Conservation (phyloP, 2,888 invertebrate genomes). For the Cataglyphis albicans region DNA sequence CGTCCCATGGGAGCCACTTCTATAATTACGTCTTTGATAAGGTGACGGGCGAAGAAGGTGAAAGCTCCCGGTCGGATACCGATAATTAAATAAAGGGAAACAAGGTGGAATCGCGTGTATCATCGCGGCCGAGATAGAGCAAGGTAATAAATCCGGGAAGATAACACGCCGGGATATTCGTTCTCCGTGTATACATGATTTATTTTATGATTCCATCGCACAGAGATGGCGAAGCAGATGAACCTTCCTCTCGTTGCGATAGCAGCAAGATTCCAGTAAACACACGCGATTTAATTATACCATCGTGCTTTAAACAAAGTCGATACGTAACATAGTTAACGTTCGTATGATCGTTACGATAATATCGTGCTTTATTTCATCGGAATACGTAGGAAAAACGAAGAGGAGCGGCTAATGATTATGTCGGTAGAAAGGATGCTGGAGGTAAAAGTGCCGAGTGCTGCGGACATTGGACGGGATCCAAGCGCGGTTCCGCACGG, state of each 20-base stretch:
- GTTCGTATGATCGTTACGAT: neutral
- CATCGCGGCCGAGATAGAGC: constrained; percentile 39
- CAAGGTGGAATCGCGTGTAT: constrained; percentile 42
- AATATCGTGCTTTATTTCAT: neutral
- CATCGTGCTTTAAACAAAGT: neutral
- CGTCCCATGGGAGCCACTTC: constrained; percentile 16
- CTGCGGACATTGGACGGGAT: constrained; percentile 77
- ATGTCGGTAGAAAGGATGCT: constrained; percentile 50
- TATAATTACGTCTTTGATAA: constrained; percentile 35
- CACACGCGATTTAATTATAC: constrained; percentile 4
- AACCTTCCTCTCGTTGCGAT: neutral
- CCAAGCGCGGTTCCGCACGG: constrained; percentile 76
- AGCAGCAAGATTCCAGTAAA: neutral
- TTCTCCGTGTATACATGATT: constrained; percentile 15
- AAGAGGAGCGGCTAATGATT: constrained; percentile 61
- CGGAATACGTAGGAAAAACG: neutral
- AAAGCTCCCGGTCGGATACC: constrained; percentile 24
- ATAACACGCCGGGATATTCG: constrained; percentile 29
- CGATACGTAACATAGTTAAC: neutral
- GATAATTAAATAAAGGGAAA: constrained; percentile 50
- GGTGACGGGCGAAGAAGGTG: neutral
- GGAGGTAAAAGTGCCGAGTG: constrained; percentile 69
- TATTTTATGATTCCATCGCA: constrained; percentile 50
- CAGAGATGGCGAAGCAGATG: constrained; percentile 22
- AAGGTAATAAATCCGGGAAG: constrained; percentile 44